A percentile compares a stretch with the other conserved stretches of the same genome.
These are phyloP conservation scores for Acrobasis consociella DNA, from an alignment of 2,888 invertebrate species.

Conservation along the genomic window DNA sequence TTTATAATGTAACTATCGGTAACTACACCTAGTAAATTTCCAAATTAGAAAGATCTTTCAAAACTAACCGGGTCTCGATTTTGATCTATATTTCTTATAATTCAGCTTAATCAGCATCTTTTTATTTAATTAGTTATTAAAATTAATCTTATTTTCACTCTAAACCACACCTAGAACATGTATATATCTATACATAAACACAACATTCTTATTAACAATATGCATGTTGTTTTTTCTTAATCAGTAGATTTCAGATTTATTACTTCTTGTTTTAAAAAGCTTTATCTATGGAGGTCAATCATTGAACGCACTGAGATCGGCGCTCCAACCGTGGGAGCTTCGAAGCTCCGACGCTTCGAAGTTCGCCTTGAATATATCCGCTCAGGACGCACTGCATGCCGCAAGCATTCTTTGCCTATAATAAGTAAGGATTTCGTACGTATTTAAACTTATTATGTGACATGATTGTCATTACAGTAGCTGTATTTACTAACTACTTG, in stretches of 20 bases:
- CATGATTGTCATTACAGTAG: too few relatives aligned
- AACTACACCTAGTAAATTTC: too few relatives aligned
- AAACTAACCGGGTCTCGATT: too few relatives aligned
- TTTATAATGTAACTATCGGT: too few relatives aligned
- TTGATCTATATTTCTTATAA: too few relatives aligned
- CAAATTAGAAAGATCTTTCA: too few relatives aligned
- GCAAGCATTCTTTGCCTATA: conserved; percentile 36
- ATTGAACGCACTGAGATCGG: conserved; percentile 39
- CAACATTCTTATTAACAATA: not conserved
- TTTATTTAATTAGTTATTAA: too few relatives aligned
- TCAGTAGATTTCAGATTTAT: conserved; percentile 2
- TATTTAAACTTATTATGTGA: too few relatives aligned
- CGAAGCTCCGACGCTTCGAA: conserved; percentile 40
- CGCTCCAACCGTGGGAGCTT: conserved; percentile 48
- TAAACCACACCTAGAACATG: too few relatives aligned
- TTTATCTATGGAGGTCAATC: conserved; percentile 28
- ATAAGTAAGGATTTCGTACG: not conserved
- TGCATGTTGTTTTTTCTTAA: not conserved
- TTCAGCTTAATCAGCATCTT: too few relatives aligned
- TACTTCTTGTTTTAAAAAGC: conserved; percentile 1
- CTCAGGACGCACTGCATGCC: conserved; percentile 32
- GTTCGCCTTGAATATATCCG: conserved; percentile 50
- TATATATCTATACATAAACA: not conserved
- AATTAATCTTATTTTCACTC: too few relatives aligned
- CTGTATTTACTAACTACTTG: too few relatives aligned